Percentiles rank a stretch among this genome's conserved stretches.
phyloP scores from a whole-genome alignment of 2,888 invertebrate species.

The Nephrotoma guestfalica region DNA sequence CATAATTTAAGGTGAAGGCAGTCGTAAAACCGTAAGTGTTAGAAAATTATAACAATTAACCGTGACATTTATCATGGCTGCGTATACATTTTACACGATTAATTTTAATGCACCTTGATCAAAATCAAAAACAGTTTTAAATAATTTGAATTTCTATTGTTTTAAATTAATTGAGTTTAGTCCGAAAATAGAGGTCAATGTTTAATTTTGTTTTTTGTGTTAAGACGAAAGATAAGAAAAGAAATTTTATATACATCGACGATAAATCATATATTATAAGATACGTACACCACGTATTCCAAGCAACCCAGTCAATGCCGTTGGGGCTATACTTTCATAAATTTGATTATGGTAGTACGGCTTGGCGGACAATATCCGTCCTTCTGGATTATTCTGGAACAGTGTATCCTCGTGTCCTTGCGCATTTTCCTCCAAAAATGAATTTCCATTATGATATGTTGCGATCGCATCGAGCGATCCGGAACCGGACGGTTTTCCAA shows the following conservation, averaged over 20 bases:
- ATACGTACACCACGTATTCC: background rate
- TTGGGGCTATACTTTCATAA: background rate
- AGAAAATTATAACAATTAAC: background rate
- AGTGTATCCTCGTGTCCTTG: background rate
- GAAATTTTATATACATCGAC: background rate
- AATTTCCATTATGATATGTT: conserved; percentile 5
- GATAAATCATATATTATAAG: background rate
- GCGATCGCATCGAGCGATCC: background rate
- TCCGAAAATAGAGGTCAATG: background rate
- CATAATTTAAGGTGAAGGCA: background rate
- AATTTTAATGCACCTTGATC: too few species aligned
- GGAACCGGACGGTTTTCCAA: conserved; percentile 13
- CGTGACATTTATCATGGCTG: background rate
- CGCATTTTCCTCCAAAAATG: conserved; percentile 4
- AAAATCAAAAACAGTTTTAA: background rate
- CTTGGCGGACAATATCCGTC: background rate
- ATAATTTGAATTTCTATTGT: background rate
- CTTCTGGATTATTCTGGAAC: background rate
- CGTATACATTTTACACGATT: background rate
- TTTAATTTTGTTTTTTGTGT: background rate
- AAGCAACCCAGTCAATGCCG: background rate
- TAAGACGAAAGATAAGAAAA: background rate
- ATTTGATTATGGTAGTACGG: background rate
- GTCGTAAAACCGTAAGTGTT: background rate
- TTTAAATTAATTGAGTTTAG: background rate